These are phyloP conservation scores for Aldrovandia affinis DNA, from an alignment of 2,797 vertebrate genomes.

Conservation along the genomic window DNA sequence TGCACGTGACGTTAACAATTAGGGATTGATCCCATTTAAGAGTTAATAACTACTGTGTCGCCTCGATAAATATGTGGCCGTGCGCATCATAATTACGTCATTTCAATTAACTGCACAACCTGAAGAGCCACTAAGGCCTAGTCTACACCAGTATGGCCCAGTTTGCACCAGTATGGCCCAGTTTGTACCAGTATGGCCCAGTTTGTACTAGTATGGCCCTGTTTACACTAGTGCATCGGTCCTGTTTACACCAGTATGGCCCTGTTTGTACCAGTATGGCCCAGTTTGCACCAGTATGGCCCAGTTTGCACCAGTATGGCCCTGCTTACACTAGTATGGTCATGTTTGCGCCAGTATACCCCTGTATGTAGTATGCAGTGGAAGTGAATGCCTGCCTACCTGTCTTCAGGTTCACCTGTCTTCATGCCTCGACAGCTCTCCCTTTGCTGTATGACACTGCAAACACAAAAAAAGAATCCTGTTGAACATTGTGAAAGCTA, in stretches of 20 bases:
- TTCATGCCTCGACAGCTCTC: slow-evolving; percentile 40
- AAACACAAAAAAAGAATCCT: slow-evolving; percentile 29
- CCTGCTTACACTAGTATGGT: not conserved
- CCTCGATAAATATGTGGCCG: not conserved
- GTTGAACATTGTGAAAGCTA: not conserved
- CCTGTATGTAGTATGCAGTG: not conserved
- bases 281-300: not conserved
- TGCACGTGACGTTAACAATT: too few relatives aligned
- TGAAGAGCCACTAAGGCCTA: not conserved
- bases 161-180: not conserved
- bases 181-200: not conserved
- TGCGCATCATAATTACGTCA: not conserved
- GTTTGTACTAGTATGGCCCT: not conserved
- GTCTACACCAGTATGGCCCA: not conserved
- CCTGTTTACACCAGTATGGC: not conserved
- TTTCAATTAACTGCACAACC: not conserved
- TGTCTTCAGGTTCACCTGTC: slow-evolving; percentile 47
- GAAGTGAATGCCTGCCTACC: slow-evolving; percentile 36
- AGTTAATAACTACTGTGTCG: not conserved
- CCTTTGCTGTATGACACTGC: slow-evolving; percentile 35
- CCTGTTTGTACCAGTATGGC: not conserved
- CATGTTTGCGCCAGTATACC: not conserved
- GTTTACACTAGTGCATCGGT: not conserved
- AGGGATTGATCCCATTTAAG: too few relatives aligned
- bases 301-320: not conserved